Conservation (phyloP, 1,140 invertebrate genomes). For the Paraescarpia echinospica region DNA sequence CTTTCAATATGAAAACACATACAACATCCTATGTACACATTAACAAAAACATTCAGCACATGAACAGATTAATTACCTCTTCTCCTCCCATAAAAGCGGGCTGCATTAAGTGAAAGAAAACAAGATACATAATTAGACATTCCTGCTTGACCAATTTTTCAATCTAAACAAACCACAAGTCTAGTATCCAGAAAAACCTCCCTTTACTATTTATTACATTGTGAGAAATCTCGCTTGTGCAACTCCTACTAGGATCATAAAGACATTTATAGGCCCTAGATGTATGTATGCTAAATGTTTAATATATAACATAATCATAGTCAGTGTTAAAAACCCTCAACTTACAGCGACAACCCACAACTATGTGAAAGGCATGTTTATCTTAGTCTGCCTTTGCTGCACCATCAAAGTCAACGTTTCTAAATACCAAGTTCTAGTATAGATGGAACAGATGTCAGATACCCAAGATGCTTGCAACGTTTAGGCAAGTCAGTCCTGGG, state of each 20-base stretch:
- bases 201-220: not conserved
- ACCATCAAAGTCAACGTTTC: not conserved
- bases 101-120: not conserved
- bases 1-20: not conserved
- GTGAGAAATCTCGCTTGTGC: not conserved
- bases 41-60: not conserved
- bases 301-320: not conserved
- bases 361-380: not conserved
- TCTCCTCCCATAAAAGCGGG: not conserved
- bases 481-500: not conserved
- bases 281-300: not conserved
- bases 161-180: not conserved
- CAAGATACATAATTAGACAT: not conserved
- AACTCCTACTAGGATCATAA: not conserved
- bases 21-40: not conserved
- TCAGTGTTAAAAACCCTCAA: not conserved
- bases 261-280: not conserved
- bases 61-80: not conserved
- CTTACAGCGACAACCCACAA: not conserved
- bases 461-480: not conserved
- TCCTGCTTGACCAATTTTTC: not conserved
- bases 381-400: not conserved
- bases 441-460: not conserved
- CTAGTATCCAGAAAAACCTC: not conserved
- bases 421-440: constrained; percentile 6